Conservation (phyloP, 2,113 vertebrate genomes). For the Spea bombifrons region DNA sequence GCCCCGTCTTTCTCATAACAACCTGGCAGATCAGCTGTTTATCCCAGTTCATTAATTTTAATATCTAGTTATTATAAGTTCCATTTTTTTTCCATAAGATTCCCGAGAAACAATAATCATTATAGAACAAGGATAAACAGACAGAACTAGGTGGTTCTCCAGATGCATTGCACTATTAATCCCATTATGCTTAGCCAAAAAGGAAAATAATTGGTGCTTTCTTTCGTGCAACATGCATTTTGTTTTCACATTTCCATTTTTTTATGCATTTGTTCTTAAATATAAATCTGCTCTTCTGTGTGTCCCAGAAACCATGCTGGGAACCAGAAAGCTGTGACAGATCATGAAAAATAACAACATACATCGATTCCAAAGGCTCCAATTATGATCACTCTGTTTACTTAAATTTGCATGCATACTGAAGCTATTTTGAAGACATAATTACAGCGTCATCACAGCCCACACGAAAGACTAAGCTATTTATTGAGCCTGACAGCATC, state of each 20-base stretch:
- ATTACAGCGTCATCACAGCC: slow-evolving; percentile 24
- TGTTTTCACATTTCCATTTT: background rate
- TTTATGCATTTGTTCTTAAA: background rate
- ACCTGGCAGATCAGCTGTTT: background rate
- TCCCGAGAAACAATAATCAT: too few species aligned
- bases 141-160: background rate
- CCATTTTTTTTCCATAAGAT: background rate
- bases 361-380: slow-evolving; percentile 5
- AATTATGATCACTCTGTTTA: slow-evolving; percentile 36
- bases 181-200: too few species aligned
- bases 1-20: background rate
- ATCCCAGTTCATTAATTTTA: background rate
- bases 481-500: slow-evolving; percentile 5
- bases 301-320: slow-evolving; percentile 4
- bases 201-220: too few species aligned
- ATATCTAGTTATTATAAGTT: background rate
- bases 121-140: too few species aligned
- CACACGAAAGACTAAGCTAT: slow-evolving; percentile 23
- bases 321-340: slow-evolving; percentile 1
- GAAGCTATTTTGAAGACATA: slow-evolving; percentile 11
- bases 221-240: background rate
- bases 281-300: background rate
- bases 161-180: background rate
- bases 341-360: background rate
- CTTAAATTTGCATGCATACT: slow-evolving; percentile 4